Evolutionary conservation across 2,888 invertebrate genomes (phyloP), one percentile per base, ranked within the genome.

Genomic region (Iphiclides podalirius): DNA sequence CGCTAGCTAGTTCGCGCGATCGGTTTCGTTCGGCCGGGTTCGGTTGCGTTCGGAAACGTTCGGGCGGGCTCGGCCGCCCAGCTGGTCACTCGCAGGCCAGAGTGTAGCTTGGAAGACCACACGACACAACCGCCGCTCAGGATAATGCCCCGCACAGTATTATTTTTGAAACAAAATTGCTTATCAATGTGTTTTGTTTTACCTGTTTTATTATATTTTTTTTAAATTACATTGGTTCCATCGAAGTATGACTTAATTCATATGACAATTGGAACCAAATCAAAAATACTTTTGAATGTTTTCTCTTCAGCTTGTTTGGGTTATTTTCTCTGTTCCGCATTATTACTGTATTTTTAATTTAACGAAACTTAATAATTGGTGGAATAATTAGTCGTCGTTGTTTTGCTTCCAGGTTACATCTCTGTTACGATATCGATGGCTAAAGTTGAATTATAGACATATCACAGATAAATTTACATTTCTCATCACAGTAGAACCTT

Each of bases 351-450:
- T 78, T 84, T 56, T 72, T 69, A n/a, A n/a, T n/a, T 4, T 20
- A 20, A 20, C 3, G 20, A 20, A n/a, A n/a, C n/a, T n/a, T n/a
- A n/a, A n/a, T 6, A 73, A 69, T 66, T 70, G 77, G 77, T 84
- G 82, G 84, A 81, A 82, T 79, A 78, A 79, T 79, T 78, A 80
- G 82, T 76, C 84, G 84, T 84, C 84, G 80, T 84, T 83, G n/a
- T n/a, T 79, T 83, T 83, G 78, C 77, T 79, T 86, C 88, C 89
- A 89, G 89, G 89, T 83, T 87, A 84, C 81, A 83, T 84, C 86
- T 79, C 38, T 36, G 54, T 50, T 48, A 51, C 28, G 35, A 39
- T 16, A n/a, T n/a, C 15, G 14, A 28, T 35, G 4, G 23, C 13
- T 39, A 39, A 28, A 35, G 42, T 6, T 20, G 20, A 20, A 20